Conservation (phyloP, 2,888 invertebrate genomes). For the Cryptus armator region DNA sequence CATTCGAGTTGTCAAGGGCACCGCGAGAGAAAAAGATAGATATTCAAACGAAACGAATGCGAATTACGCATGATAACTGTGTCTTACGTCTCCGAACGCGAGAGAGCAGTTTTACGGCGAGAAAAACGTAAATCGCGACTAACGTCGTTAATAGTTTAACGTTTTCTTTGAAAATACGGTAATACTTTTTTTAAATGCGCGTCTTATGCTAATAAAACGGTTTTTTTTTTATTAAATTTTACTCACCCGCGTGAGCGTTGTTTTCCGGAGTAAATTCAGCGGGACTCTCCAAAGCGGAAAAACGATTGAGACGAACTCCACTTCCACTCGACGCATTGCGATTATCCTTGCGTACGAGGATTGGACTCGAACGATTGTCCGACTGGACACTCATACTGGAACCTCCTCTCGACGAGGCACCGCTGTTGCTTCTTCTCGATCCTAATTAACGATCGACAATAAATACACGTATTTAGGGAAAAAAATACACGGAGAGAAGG, state of each 20-base stretch:
- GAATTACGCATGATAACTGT: conserved; percentile 23
- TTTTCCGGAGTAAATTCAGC: conserved; percentile 74
- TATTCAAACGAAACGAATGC: conserved; percentile 40
- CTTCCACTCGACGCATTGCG: conserved; percentile 75
- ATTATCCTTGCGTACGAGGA: conserved; percentile 74
- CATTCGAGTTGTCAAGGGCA: conserved; percentile 60
- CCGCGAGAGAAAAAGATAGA: conserved; percentile 23
- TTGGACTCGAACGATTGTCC: conserved; percentile 83
- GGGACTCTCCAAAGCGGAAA: conserved; percentile 74
- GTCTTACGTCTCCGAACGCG: neutral
- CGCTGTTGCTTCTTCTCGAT: conserved; percentile 87
- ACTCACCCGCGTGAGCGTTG: conserved; percentile 72
- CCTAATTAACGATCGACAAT: conserved; percentile 78
- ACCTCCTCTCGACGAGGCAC: conserved; percentile 87
- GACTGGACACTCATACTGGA: conserved; percentile 86
- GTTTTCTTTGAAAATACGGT: neutral
- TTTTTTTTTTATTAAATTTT: neutral
- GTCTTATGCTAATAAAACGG: neutral
- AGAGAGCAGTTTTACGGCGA: neutral
- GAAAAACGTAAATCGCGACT: conserved; percentile 4
- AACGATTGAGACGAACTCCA: conserved; percentile 70
- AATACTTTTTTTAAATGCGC: neutral
- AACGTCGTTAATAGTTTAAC: neutral
- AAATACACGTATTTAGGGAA: conserved; percentile 4
- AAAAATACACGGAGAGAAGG: too few species aligned